Evolutionary conservation across 92 coral and sea anemone species (phyloP).

Genomic region (Siderastrea radians): DNA sequence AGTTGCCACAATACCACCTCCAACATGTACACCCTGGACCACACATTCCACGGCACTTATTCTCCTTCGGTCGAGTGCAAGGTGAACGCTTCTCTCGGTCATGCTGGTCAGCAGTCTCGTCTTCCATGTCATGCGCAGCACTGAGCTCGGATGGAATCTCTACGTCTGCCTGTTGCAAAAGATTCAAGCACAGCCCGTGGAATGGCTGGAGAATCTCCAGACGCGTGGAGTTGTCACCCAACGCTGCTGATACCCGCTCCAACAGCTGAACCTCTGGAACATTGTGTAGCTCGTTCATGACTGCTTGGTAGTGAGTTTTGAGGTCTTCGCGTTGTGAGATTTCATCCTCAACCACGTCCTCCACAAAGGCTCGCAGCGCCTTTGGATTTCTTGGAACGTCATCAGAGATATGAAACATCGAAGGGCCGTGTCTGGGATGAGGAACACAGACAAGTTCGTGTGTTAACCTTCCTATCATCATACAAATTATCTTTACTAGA

Average conservation of each 20-base stretch:
- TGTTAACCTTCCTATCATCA: not conserved
- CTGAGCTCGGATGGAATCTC: conserved; percentile 22
- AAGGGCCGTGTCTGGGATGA: conserved; percentile 7
- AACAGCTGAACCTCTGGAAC: conserved; percentile 37
- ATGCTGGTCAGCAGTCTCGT: conserved; percentile 10
- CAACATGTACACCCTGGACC: conserved; percentile 42
- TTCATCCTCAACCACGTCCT: not conserved
- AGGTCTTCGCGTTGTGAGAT: not conserved
- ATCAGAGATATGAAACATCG: conserved; percentile 5
- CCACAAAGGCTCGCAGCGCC: conserved; percentile 31
- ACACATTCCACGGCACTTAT: conserved; percentile 45
- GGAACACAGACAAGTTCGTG: too few species aligned
- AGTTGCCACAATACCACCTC: conserved; percentile 56
- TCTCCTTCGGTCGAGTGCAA: conserved; percentile 1
- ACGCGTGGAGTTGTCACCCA: conserved; percentile 33
- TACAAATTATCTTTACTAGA: not conserved
- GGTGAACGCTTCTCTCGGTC: conserved; percentile 26
- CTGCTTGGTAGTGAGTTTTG: conserved; percentile 31
- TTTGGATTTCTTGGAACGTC: conserved; percentile 26
- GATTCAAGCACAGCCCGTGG: conserved; percentile 28
- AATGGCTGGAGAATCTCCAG: conserved; percentile 43
- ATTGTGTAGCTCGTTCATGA: conserved; percentile 33
- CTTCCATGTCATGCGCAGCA: conserved; percentile 23
- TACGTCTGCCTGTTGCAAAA: conserved; percentile 17
- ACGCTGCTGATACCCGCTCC: conserved; percentile 35